A percentile compares a stretch with the other conserved stretches of the same genome.
Conservation (phyloP, 2,113 vertebrate species). For the Eulemur rufifrons region DNA sequence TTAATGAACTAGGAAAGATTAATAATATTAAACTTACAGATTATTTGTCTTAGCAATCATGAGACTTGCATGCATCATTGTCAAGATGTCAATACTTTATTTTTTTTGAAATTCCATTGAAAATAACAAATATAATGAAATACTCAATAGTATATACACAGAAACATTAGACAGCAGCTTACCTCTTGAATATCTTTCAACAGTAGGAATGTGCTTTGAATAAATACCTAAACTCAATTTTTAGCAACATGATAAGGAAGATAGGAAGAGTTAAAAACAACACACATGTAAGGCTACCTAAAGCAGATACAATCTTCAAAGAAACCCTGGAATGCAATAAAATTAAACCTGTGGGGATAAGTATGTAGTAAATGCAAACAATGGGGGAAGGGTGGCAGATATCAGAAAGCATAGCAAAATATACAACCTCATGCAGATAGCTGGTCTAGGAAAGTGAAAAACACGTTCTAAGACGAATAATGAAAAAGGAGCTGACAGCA, state of each 20-base stretch:
- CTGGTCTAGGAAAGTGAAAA: not conserved
- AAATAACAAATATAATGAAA: slow-evolving; percentile 4
- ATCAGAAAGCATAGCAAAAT: not conserved
- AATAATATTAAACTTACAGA: not conserved
- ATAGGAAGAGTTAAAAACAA: not conserved
- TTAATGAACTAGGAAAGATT: not conserved
- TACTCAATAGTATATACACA: not conserved
- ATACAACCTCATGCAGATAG: not conserved
- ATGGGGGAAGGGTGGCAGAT: not conserved
- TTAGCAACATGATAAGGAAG: not conserved
- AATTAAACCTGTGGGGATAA: not conserved
- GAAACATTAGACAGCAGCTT: not conserved
- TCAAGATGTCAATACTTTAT: not conserved
- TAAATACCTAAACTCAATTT: not conserved
- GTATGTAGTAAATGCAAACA: not conserved
- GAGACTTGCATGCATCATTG: not conserved
- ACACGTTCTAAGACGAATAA: not conserved
- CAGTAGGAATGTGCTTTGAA: not conserved
- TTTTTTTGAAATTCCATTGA: not conserved
- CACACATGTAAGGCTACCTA: not conserved
- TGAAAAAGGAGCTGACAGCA: not conserved
- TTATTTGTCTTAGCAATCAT: not conserved
- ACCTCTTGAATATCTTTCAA: not conserved
- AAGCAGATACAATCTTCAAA: not conserved
- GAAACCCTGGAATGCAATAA: not conserved